These are phyloP conservation scores for Xestoiulus laeticollis DNA, from an alignment of 2,888 invertebrate species.

Conservation along the genomic window DNA sequence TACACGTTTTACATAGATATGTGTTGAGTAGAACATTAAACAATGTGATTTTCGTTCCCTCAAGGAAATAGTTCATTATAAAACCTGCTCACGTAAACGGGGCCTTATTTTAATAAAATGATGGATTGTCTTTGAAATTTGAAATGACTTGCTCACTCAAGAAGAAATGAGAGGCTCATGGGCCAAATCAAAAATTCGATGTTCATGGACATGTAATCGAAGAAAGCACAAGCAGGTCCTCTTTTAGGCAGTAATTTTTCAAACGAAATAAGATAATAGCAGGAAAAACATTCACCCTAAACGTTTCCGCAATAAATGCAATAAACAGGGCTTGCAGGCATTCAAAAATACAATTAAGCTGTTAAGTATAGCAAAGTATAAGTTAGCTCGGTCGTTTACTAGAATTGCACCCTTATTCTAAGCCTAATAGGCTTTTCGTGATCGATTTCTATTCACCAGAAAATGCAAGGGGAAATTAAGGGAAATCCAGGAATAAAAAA, in stretches of 20 bases:
- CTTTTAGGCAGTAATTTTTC: not conserved
- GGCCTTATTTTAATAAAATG: not conserved
- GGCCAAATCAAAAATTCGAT: not conserved
- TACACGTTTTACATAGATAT: not conserved
- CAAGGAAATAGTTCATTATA: not conserved
- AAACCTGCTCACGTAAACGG: not conserved
- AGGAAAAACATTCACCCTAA: constrained; percentile 1
- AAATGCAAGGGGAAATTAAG: not conserved
- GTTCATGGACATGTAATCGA: not conserved
- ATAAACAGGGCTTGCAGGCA: not conserved
- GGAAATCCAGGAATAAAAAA: constrained; percentile 4
- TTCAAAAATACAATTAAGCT: constrained; percentile 40
- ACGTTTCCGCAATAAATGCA: constrained; percentile 41
- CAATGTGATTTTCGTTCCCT: not conserved
- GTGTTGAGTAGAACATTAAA: not conserved
- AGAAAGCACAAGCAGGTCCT: not conserved
- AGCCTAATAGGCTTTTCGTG: constrained; percentile 13
- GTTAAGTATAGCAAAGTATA: constrained; percentile 16
- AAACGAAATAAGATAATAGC: constrained; percentile 32
- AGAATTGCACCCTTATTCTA: not conserved
- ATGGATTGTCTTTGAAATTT: not conserved
- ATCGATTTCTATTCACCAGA: constrained; percentile 39
- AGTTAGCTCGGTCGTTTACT: constrained; percentile 17
- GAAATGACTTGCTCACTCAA: not conserved
- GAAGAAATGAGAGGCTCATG: not conserved